Evolutionary conservation across 1,140 invertebrate species (phyloP).

Genomic region (Drosophila orosa): DNA sequence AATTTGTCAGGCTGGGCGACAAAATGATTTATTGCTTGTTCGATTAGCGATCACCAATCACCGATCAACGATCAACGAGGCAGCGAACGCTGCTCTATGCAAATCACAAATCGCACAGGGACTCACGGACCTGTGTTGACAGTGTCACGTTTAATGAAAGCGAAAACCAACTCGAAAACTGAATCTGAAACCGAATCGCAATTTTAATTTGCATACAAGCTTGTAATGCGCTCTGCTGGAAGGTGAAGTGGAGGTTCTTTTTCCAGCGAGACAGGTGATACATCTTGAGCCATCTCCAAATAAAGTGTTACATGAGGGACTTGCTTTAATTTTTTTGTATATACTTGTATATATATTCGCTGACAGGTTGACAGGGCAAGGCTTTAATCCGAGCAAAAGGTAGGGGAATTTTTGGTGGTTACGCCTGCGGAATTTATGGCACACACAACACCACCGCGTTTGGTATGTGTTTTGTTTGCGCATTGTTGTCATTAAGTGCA

Average conservation of each 20-base stretch:
- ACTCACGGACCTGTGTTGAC: constrained; percentile 13
- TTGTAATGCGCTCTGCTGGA: constrained; percentile 49
- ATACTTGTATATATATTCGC: constrained; percentile 31
- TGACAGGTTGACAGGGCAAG: constrained; percentile 70
- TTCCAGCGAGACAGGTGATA: constrained; percentile 62
- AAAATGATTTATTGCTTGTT: constrained; percentile 76
- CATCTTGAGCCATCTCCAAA: constrained; percentile 64
- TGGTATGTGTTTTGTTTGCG: constrained; percentile 81
- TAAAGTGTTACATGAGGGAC: constrained; percentile 47
- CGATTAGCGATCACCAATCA: constrained; percentile 60
- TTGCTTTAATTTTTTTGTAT: constrained; percentile 7
- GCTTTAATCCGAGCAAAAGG: constrained; percentile 42
- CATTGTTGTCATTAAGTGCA: constrained; percentile 80
- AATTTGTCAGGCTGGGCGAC: constrained; percentile 71
- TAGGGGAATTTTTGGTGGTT: constrained; percentile 35
- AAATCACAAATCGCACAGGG: constrained; percentile 51
- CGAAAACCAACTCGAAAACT: constrained; percentile 57
- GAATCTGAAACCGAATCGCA: constrained; percentile 54
- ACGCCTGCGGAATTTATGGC: constrained; percentile 66
- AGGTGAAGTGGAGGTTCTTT: constrained; percentile 26
- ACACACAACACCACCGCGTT: constrained; percentile 53
- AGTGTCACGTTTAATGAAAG: constrained; percentile 76
- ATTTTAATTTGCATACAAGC: constrained; percentile 61
- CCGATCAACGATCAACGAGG: background rate
- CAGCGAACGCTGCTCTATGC: constrained; percentile 62